phyloP scores from a whole-genome alignment of 1,140 invertebrate species.

The Panagrolaimus sp. region DNA sequence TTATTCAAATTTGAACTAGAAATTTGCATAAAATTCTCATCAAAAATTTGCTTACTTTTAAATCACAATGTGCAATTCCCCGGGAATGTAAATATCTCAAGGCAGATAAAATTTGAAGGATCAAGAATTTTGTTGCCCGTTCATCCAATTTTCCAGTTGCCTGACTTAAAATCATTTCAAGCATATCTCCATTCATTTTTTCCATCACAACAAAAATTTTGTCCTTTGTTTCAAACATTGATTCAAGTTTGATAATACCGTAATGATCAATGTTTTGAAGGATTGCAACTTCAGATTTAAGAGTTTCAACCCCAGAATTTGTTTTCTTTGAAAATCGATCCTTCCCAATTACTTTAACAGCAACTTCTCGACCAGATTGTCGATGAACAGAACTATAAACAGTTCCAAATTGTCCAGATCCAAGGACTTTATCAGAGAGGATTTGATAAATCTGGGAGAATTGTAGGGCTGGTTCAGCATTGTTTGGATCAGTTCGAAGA shows the following conservation, averaged over 20 bases:
- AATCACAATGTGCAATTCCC: conserved; percentile 67
- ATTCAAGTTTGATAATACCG: conserved; percentile 68
- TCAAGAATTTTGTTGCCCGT: conserved; percentile 51
- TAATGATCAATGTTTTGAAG: conserved; percentile 57
- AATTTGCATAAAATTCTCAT: too few relatives aligned
- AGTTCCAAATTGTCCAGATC: conserved; percentile 95
- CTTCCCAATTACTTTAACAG: conserved; percentile 70
- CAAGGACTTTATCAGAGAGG: conserved; percentile 88
- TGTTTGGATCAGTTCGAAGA: conserved; percentile 41
- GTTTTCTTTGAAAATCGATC: conserved; percentile 56
- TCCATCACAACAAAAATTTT: conserved; percentile 70
- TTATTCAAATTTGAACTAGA: too few relatives aligned
- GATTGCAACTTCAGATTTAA: conserved; percentile 55
- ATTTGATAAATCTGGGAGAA: conserved; percentile 65
- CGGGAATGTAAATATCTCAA: conserved; percentile 93
- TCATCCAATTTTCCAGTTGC: conserved; percentile 49
- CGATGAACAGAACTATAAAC: conserved; percentile 76
- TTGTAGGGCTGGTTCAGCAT: conserved; percentile 56
- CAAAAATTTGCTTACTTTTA: conserved; percentile 67
- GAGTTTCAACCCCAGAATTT: conserved; percentile 45
- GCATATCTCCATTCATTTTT: conserved; percentile 79
- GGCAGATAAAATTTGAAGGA: conserved; percentile 79
- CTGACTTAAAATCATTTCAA: conserved; percentile 90
- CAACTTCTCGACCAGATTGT: conserved; percentile 73
- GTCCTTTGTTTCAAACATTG: conserved; percentile 97